Conservation (phyloP, 2,888 invertebrate species). For the Xylota sylvarum region DNA sequence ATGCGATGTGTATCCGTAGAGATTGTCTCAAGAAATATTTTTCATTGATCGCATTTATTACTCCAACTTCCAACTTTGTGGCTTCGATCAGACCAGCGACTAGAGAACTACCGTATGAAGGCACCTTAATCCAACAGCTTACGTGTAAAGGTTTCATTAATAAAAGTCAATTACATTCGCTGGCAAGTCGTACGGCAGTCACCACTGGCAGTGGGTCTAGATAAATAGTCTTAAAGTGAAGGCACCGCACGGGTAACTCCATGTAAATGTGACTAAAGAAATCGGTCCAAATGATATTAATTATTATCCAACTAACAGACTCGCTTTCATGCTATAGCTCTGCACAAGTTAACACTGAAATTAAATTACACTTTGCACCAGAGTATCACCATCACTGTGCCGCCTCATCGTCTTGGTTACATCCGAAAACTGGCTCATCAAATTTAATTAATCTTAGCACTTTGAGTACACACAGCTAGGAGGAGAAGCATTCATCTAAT, state of each 20-base stretch:
- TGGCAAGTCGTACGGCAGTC: not conserved
- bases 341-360: constrained; percentile 45
- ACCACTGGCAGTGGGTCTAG: constrained; percentile 39
- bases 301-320: constrained; percentile 43
- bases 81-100: not conserved
- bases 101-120: not conserved
- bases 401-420: constrained; percentile 9
- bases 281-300: constrained; percentile 51
- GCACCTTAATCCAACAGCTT: constrained; percentile 2
- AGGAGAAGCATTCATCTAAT: constrained; percentile 52
- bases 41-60: not conserved
- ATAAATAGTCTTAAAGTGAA: constrained; percentile 57
- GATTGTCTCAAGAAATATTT: constrained; percentile 1
- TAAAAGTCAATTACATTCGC: constrained; percentile 54
- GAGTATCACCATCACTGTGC: constrained; percentile 24
- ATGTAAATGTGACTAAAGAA: constrained; percentile 33
- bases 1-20: not conserved
- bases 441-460: constrained; percentile 41
- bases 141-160: constrained; percentile 64
- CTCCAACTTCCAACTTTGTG: not conserved
- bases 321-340: constrained; percentile 18
- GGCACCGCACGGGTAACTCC: constrained; percentile 20
- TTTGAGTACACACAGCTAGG: constrained; percentile 21
- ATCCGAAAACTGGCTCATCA: constrained; percentile 57
- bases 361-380: constrained; percentile 39